phyloP scores from a whole-genome alignment of 2,113 vertebrate genomes.

The Zosterops japonicus region DNA sequence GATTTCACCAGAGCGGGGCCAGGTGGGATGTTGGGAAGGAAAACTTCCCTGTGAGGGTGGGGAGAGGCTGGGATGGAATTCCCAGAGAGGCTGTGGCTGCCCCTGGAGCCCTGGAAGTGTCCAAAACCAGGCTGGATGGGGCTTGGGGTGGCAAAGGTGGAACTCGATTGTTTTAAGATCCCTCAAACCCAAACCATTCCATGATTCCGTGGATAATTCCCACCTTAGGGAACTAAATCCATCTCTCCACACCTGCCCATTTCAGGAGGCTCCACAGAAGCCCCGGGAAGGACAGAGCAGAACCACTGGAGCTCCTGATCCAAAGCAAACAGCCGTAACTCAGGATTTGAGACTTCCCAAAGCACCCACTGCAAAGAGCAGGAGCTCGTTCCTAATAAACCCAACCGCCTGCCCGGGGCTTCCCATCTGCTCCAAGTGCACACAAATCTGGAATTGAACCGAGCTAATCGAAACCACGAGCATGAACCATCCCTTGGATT shows the following conservation, averaged over 20 bases:
- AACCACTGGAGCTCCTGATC: not conserved
- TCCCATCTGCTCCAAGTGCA: conserved; percentile 11
- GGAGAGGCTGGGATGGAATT: not conserved
- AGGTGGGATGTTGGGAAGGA: not conserved
- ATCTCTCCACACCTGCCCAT: not conserved
- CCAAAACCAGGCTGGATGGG: accelerated
- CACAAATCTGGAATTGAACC: not conserved
- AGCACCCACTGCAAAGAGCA: not conserved
- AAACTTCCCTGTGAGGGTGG: not conserved
- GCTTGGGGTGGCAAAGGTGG: not conserved
- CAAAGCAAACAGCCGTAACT: not conserved
- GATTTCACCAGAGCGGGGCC: not conserved
- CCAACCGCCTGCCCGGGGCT: not conserved
- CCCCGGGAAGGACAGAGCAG: not conserved
- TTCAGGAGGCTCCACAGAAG: not conserved
- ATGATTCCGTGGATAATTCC: not conserved
- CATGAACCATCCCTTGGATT: not conserved
- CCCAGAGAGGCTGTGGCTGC: not conserved
- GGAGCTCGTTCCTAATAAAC: not conserved
- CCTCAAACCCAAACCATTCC: not conserved
- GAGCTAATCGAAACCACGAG: conserved; percentile 22
- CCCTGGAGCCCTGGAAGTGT: not conserved
- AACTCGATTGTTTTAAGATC: not conserved
- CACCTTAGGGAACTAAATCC: not conserved
- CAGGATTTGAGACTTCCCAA: not conserved